phyloP scores from a whole-genome alignment of 2,113 vertebrate genomes.

The Labeo catla region DNA sequence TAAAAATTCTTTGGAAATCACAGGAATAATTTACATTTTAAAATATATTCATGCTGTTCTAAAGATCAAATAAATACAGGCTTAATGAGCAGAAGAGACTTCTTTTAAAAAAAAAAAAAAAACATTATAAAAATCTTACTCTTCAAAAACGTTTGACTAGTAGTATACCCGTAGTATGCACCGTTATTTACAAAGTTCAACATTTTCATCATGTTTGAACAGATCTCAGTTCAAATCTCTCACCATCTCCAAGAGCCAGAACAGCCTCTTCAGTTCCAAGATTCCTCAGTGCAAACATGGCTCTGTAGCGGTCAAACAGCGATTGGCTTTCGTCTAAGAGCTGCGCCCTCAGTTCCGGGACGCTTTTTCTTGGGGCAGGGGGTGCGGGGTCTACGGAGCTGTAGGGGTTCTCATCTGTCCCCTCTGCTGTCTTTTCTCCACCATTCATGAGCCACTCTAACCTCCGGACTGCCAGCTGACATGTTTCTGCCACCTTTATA shows the following conservation, averaged over 20 bases:
- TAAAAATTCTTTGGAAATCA: no score
- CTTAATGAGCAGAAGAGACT: no score
- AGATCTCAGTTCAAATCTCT: background rate
- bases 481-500: constrained; percentile 91
- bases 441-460: constrained; percentile 86
- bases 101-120: no score
- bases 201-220: background rate
- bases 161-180: background rate
- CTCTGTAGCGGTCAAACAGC: constrained; percentile 91
- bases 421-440: constrained; percentile 52
- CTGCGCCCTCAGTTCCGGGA: constrained; percentile 71
- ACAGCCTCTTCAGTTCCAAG: constrained; percentile 80
- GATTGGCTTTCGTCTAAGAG: constrained; percentile 82
- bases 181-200: background rate
- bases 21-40: no score
- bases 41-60: no score
- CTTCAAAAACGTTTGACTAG: no score
- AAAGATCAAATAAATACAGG: no score
- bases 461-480: constrained; percentile 86
- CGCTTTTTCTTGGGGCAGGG: constrained; percentile 71
- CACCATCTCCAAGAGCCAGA: constrained; percentile 88
- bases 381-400: constrained; percentile 91
- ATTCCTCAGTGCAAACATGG: constrained; percentile 94
- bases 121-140: no score
- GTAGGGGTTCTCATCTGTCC: constrained; percentile 73